These are phyloP conservation scores for Pavo muticus DNA, from an alignment of 2,113 vertebrate species.

Conservation along the genomic window DNA sequence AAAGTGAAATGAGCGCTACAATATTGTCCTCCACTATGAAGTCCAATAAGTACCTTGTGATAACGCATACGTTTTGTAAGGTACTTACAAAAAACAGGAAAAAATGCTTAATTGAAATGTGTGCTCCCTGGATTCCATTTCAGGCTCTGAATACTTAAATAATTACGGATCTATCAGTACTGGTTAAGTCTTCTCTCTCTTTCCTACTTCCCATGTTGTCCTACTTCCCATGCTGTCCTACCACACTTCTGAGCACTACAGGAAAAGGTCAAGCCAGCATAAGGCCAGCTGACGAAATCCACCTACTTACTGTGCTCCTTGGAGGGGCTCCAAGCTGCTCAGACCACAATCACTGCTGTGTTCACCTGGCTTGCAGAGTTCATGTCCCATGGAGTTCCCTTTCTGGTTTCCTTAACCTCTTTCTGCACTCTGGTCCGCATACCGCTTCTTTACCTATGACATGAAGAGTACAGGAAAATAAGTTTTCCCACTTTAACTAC, in stretches of 20 bases:
- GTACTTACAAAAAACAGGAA: neutral
- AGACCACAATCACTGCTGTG: neutral
- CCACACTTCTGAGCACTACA: neutral
- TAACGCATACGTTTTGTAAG: neutral
- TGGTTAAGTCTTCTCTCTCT: neutral
- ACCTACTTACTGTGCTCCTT: neutral
- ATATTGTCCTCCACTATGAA: neutral
- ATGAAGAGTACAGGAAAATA: neutral
- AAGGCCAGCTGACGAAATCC: neutral
- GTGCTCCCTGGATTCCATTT: neutral
- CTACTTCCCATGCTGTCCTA: neutral
- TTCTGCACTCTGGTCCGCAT: neutral
- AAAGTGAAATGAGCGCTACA: neutral
- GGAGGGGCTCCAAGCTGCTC: neutral
- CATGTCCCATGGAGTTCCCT: neutral
- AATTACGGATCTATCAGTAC: neutral
- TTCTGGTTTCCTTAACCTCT: neutral
- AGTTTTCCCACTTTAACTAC: neutral
- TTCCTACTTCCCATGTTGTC: neutral
- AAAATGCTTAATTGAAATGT: neutral
- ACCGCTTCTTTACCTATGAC: neutral
- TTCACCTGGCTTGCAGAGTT: neutral
- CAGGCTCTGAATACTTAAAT: neutral
- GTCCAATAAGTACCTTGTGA: neutral
- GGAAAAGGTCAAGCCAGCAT: accelerated